Conservation (phyloP, 2,888 invertebrate species). For the Ceriagrion tenellum region DNA sequence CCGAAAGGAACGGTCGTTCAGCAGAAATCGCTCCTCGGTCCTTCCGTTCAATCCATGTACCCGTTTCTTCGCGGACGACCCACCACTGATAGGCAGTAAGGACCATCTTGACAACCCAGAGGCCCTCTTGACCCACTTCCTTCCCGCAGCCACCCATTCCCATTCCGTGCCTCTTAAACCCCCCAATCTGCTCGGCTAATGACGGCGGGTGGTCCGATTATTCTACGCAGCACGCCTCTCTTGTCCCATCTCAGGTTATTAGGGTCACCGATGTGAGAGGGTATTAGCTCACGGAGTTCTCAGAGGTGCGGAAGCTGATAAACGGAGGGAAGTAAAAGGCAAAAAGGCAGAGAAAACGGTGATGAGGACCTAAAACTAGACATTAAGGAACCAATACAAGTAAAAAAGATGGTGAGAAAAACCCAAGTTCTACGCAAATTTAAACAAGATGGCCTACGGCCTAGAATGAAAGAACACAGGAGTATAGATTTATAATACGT, state of each 20-base stretch:
- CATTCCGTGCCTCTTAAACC: neutral
- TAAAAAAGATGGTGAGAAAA: too few relatives aligned
- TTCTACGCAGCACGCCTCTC: neutral
- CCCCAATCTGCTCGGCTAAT: neutral
- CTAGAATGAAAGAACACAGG: neutral
- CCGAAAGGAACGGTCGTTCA: too few relatives aligned
- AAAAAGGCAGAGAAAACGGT: neutral
- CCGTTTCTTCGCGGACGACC: too few relatives aligned
- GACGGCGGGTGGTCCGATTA: neutral
- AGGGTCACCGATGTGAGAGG: neutral
- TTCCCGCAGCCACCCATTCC: neutral
- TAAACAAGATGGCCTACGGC: too few relatives aligned
- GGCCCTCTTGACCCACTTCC: neutral
- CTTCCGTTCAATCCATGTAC: too few relatives aligned
- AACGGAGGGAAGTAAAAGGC: neutral
- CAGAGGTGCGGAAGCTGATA: too few relatives aligned
- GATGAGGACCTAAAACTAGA: neutral
- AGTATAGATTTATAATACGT: neutral
- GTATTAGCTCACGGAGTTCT: neutral
- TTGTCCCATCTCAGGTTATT: neutral
- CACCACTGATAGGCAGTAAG: too few relatives aligned
- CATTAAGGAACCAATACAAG: neutral
- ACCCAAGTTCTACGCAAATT: too few relatives aligned
- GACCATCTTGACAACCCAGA: neutral
- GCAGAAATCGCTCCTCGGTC: too few relatives aligned